Conservation (phyloP, 2,797 vertebrate species). For the Myotis pilosus region DNA sequence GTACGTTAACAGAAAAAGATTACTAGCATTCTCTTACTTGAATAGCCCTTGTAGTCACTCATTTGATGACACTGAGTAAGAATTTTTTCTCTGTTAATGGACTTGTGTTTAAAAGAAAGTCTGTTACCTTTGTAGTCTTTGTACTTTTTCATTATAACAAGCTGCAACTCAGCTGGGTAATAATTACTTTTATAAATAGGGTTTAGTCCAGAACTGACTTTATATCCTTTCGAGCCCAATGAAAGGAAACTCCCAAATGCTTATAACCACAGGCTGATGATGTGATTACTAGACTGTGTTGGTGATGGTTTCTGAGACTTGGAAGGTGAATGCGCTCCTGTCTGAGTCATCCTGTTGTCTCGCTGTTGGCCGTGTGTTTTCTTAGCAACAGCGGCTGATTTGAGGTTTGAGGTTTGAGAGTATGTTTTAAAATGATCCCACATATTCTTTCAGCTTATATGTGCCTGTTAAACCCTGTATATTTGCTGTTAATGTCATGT, state of each 20-base stretch:
- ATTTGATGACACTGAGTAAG: neutral
- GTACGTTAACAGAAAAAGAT: constrained; percentile 1
- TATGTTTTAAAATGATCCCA: constrained; percentile 54
- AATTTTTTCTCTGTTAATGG: constrained; percentile 35
- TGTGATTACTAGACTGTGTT: constrained; percentile 74
- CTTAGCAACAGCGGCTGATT: constrained; percentile 78
- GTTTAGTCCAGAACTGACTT: constrained; percentile 26
- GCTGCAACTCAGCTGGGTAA: constrained; percentile 47
- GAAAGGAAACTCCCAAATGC: neutral
- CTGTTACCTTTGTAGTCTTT: constrained; percentile 49
- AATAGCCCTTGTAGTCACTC: constrained; percentile 5
- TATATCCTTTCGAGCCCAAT: neutral
- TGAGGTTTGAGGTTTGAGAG: constrained; percentile 75
- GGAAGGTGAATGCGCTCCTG: constrained; percentile 60
- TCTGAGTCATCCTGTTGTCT: constrained; percentile 79
- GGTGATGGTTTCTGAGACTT: constrained; percentile 73
- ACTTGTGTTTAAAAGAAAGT: constrained; percentile 50
- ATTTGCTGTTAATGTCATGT: neutral
- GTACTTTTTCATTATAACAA: constrained; percentile 27
- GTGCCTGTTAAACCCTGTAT: constrained; percentile 12
- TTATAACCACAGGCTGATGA: constrained; percentile 49
- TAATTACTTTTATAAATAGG: constrained; percentile 69
- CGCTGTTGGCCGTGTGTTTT: constrained; percentile 77
- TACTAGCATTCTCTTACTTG: neutral
- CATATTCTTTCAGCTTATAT: neutral